These are phyloP conservation scores for Drosophila paracracens DNA, from an alignment of 2,888 invertebrate species.

Conservation along the genomic window DNA sequence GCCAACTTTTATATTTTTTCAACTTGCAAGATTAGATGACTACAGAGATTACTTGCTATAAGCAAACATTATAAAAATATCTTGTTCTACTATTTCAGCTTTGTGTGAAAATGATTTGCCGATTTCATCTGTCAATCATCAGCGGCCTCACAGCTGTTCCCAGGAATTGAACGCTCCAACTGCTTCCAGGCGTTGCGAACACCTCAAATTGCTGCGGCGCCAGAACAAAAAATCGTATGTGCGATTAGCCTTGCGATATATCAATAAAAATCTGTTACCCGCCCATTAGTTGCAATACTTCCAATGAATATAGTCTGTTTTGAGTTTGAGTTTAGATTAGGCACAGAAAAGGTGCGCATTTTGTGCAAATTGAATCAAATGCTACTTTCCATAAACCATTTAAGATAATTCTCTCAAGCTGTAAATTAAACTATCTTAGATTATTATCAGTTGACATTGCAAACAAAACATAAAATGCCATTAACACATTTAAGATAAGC, in stretches of 20 bases:
- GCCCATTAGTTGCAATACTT: conserved; percentile 22
- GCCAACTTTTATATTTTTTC: background rate
- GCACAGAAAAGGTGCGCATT: background rate
- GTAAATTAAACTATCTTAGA: background rate
- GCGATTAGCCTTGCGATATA: conserved; percentile 48
- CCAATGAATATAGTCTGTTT: background rate
- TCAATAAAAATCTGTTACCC: conserved; percentile 40
- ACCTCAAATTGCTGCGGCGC: conserved; percentile 49
- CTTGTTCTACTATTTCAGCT: conserved; percentile 27
- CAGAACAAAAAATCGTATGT: conserved; percentile 61
- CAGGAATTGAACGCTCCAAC: conserved; percentile 32
- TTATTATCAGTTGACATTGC: background rate
- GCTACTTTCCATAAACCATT: background rate
- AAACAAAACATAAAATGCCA: background rate
- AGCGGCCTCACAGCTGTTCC: conserved; percentile 48
- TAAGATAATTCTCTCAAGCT: background rate
- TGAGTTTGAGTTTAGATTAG: background rate
- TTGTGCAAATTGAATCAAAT: background rate
- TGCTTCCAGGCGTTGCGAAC: conserved; percentile 42
- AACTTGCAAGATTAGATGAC: background rate
- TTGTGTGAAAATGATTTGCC: conserved; percentile 43
- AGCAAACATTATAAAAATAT: background rate
- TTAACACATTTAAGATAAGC: background rate
- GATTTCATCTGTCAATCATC: conserved; percentile 35
- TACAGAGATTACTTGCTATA: background rate